phyloP scores from a whole-genome alignment of 37 sponge, comb jelly and placozoan species.

The Theonella swinhoei region DNA sequence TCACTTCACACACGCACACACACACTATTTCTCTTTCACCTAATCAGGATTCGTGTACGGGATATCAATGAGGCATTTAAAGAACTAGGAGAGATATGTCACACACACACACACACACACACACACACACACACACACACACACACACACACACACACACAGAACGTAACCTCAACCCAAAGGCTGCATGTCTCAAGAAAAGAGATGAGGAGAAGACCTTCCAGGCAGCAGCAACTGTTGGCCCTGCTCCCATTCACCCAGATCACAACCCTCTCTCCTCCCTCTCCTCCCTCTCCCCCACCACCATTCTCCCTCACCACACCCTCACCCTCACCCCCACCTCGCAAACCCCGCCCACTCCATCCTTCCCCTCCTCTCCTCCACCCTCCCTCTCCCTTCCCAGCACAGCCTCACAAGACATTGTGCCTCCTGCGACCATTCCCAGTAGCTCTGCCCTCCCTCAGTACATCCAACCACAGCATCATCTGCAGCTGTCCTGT shows the following conservation, averaged over 20 bases:
- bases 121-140: constrained; percentile 49
- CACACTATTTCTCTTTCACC: too few species aligned
- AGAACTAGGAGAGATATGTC: too few species aligned
- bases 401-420: background rate
- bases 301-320: background rate
- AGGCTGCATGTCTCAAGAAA: constrained; percentile 91
- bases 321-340: background rate
- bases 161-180: constrained; percentile 66
- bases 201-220: constrained; percentile 75
- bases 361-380: background rate
- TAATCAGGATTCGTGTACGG: too few species aligned
- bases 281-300: background rate
- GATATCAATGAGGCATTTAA: too few species aligned
- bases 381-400: background rate
- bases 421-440: background rate
- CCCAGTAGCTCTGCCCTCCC: background rate
- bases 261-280: background rate
- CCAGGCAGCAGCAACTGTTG: background rate
- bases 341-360: background rate
- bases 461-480: constrained; percentile 1
- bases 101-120: constrained; percentile 53
- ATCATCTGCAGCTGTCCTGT: background rate
- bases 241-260: background rate
- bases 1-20: constrained; percentile 17
- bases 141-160: constrained; percentile 38